phyloP scores from a whole-genome alignment of 2,113 vertebrate species.

The Elaphurus davidianus region DNA sequence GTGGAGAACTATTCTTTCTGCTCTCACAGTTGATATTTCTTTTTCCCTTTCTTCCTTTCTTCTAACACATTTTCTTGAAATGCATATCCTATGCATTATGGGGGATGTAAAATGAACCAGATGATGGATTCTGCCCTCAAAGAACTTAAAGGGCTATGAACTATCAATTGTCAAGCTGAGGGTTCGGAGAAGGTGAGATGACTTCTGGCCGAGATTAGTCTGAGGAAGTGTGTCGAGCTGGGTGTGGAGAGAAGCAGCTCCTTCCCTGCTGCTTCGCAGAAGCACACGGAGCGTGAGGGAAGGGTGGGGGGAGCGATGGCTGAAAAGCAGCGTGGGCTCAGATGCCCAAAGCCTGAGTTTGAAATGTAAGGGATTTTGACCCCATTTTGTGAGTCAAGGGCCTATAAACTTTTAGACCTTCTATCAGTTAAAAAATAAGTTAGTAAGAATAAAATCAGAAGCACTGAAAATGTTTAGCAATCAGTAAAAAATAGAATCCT shows the following conservation, averaged over 20 bases:
- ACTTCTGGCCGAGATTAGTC: constrained; percentile 42
- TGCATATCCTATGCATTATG: constrained; percentile 23
- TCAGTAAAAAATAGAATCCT: not conserved
- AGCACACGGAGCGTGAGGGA: not conserved
- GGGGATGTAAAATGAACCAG: constrained; percentile 45
- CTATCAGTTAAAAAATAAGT: not conserved
- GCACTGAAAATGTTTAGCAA: not conserved
- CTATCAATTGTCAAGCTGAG: constrained; percentile 39
- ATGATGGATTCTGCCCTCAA: constrained; percentile 58
- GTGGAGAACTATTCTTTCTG: not conserved
- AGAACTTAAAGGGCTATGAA: constrained; percentile 55
- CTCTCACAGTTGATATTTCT: not conserved
- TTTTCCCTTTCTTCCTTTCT: not conserved
- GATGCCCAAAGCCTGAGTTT: not conserved
- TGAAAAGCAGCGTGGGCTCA: not conserved
- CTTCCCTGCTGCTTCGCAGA: not conserved
- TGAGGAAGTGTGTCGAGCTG: not conserved
- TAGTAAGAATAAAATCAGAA: not conserved
- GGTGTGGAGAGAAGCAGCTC: not conserved
- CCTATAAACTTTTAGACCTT: not conserved
- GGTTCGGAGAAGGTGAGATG: constrained; percentile 56
- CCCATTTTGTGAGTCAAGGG: not conserved
- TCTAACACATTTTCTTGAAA: constrained; percentile 48
- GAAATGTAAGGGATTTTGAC: not conserved
- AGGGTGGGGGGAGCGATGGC: not conserved